Conservation (phyloP, 2,113 vertebrate genomes). For the Macrotus californicus region DNA sequence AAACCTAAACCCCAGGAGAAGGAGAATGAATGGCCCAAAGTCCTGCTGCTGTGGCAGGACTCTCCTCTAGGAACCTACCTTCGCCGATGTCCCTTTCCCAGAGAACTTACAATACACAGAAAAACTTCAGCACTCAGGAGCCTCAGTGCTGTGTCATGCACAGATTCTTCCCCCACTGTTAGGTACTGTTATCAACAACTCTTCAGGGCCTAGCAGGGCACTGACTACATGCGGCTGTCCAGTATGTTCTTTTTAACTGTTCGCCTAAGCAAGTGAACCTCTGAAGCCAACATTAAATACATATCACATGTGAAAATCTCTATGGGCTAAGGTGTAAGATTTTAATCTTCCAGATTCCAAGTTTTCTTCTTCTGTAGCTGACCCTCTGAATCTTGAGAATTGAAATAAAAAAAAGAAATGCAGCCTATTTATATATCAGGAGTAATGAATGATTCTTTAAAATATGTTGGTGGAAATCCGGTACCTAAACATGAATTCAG, state of each 20-base stretch:
- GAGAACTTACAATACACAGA: background rate
- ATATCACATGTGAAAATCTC: background rate
- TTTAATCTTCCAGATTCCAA: background rate
- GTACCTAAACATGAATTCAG: background rate
- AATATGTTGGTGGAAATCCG: background rate
- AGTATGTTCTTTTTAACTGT: background rate
- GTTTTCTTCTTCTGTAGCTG: background rate
- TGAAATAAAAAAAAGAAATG: background rate
- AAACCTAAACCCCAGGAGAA: background rate
- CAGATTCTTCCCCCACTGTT: background rate
- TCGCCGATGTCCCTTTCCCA: background rate
- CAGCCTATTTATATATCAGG: background rate
- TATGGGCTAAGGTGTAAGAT: background rate
- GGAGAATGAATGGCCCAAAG: background rate
- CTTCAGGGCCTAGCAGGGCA: background rate
- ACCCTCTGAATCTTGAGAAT: background rate
- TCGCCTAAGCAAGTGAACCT: background rate
- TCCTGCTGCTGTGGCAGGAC: background rate
- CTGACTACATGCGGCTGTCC: background rate
- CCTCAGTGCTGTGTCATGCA: background rate
- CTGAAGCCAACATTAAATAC: background rate
- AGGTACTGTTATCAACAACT: background rate
- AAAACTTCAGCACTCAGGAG: background rate
- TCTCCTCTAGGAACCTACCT: background rate
- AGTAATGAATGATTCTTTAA: background rate